Evolutionary conservation across 2,113 vertebrate species (phyloP).

Genomic region (Clarias gariepinus): DNA sequence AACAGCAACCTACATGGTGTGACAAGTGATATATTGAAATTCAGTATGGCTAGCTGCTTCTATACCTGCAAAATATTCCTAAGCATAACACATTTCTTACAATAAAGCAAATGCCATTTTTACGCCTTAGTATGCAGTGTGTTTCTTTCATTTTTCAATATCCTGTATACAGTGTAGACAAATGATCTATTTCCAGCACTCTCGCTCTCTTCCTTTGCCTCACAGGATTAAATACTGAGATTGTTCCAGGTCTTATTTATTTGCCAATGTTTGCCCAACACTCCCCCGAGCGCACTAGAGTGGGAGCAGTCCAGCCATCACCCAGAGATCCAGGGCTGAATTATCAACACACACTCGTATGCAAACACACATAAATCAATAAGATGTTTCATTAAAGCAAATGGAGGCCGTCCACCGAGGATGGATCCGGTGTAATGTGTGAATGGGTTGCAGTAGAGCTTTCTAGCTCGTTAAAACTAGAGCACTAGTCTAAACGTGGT

Average conservation of each 20-base stretch:
- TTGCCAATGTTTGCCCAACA: conserved; percentile 27
- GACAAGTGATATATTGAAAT: conserved; percentile 10
- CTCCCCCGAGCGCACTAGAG: not conserved
- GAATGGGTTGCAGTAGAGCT: conserved; percentile 5
- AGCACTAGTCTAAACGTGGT: conserved; percentile 24
- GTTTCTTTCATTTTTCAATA: conserved; percentile 72
- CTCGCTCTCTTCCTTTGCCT: conserved; percentile 29
- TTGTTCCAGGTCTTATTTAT: conserved; percentile 10
- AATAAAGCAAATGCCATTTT: conserved; percentile 19
- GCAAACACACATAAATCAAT: conserved; percentile 44
- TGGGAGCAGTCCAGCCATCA: conserved; percentile 14
- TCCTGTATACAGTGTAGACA: conserved; percentile 56
- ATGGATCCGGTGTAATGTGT: conserved; percentile 24
- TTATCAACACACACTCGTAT: not conserved
- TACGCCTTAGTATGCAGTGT: conserved; percentile 62
- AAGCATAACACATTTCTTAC: not conserved
- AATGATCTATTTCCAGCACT: conserved; percentile 28
- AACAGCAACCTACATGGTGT: not conserved
- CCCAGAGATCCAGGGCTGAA: conserved; percentile 11
- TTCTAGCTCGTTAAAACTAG: conserved; percentile 26
- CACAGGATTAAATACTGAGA: conserved; percentile 51
- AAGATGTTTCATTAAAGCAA: conserved; percentile 40
- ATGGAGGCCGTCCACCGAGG: conserved; percentile 1
- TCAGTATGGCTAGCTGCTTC: conserved; percentile 10
- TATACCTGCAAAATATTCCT: conserved; percentile 10